These are phyloP conservation scores for Mongoloraphidia duomilia DNA, from an alignment of 2,888 invertebrate genomes.

Conservation along the genomic window DNA sequence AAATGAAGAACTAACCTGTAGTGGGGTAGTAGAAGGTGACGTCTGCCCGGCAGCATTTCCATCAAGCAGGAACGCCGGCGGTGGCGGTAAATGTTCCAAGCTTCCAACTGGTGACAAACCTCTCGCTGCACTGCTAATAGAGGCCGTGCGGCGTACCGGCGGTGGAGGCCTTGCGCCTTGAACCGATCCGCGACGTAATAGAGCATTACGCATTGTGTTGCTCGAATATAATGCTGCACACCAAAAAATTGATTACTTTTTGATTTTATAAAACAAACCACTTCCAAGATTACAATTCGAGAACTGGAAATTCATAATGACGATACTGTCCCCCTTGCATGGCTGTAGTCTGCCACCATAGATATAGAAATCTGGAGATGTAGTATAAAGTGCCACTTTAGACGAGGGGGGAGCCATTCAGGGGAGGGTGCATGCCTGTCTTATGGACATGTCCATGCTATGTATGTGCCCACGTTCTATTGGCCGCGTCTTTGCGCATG, in stretches of 20 bases:
- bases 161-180: constrained; percentile 60
- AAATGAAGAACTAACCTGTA: constrained; percentile 1
- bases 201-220: constrained; percentile 27
- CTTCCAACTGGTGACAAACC: constrained; percentile 28
- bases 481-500: too few relatives aligned
- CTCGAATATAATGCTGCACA: constrained; percentile 21
- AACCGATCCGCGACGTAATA: constrained; percentile 43
- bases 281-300: too few relatives aligned
- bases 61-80: constrained; percentile 63
- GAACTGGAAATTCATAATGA: too few relatives aligned
- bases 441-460: too few relatives aligned
- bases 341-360: too few relatives aligned
- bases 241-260: not conserved
- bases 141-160: constrained; percentile 68
- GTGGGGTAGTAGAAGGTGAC: constrained; percentile 20
- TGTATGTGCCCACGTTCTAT: too few relatives aligned
- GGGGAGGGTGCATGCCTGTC: too few relatives aligned
- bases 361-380: too few relatives aligned
- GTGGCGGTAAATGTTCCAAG: constrained; percentile 50
- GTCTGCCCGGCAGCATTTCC: constrained; percentile 25
- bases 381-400: too few relatives aligned
- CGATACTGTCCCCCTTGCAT: too few relatives aligned
- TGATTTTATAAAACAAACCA: too few relatives aligned
- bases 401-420: too few relatives aligned
- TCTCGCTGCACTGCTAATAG: constrained; percentile 33